Evolutionary conservation across 2,113 vertebrate genomes (phyloP).

Genomic region (Scopus umbretta): DNA sequence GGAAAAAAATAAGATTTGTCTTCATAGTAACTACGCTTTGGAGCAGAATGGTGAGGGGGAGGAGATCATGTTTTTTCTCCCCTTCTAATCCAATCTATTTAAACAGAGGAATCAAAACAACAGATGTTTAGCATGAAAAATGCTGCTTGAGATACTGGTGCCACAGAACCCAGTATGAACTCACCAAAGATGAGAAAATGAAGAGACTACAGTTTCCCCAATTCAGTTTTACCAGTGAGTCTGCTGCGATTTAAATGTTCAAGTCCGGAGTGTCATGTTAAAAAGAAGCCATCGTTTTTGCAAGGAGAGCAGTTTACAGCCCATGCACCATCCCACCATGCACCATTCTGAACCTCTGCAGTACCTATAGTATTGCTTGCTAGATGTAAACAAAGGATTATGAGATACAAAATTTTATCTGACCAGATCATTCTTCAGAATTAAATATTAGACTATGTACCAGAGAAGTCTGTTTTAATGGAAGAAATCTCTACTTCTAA

Average conservation of each 20-base stretch:
- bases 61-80: background rate
- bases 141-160: background rate
- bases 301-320: background rate
- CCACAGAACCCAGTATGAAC: background rate
- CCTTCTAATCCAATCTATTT: background rate
- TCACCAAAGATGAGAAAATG: background rate
- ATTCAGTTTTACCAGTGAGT: background rate
- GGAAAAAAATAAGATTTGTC: background rate
- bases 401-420: background rate
- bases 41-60: background rate
- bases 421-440: background rate
- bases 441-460: background rate
- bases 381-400: background rate
- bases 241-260: background rate
- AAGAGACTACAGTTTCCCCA: background rate
- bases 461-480: background rate
- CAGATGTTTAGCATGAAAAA: background rate
- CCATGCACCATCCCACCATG: background rate
- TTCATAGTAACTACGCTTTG: background rate
- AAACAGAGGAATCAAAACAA: conserved; percentile 25
- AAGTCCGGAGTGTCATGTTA: background rate
- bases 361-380: background rate
- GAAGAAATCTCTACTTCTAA: background rate
- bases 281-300: background rate
- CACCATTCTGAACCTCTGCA: background rate